A percentile compares a stretch with the other conserved stretches of the same genome.
These are phyloP conservation scores for Gymnoscopelus microlampas DNA, from an alignment of 2,797 vertebrate genomes.

Conservation along the genomic window DNA sequence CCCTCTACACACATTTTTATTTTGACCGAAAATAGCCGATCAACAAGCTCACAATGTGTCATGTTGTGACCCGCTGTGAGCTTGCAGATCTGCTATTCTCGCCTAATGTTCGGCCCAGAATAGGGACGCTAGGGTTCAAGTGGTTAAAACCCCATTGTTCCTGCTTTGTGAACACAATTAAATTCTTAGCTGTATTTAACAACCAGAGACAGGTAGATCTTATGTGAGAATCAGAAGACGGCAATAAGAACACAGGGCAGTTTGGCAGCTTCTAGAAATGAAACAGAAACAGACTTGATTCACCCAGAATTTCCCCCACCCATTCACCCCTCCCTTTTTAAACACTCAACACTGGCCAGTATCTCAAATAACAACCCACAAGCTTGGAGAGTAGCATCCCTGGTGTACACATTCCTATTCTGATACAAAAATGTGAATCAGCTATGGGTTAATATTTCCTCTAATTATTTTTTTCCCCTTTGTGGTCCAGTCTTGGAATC, in stretches of 20 bases:
- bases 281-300: slow-evolving; percentile 68
- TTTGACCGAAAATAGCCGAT: no score
- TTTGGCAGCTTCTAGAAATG: slow-evolving; percentile 81
- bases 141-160: slow-evolving; percentile 17
- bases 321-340: slow-evolving; percentile 23
- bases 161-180: slow-evolving; percentile 33
- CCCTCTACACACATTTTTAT: no score
- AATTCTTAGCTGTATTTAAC: slow-evolving; percentile 10
- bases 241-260: slow-evolving; percentile 72
- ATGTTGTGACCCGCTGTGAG: no score
- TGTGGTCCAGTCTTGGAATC: not conserved
- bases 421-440: slow-evolving; percentile 10
- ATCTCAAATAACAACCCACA: slow-evolving; percentile 61
- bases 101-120: no score
- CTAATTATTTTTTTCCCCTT: not conserved
- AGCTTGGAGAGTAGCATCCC: slow-evolving; percentile 27
- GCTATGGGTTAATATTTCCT: not conserved
- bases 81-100: no score
- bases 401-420: slow-evolving; percentile 26
- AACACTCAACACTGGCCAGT: slow-evolving; percentile 40
- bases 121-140: no score
- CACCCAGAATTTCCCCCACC: slow-evolving; percentile 24
- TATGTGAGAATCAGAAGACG: slow-evolving; percentile 56
- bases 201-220: slow-evolving; percentile 42
- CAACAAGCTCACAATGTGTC: no score